Percentiles rank a stretch among this genome's conserved stretches.
phyloP scores from a whole-genome alignment of 2,113 vertebrate species.

The Mionectes macconnelli region DNA sequence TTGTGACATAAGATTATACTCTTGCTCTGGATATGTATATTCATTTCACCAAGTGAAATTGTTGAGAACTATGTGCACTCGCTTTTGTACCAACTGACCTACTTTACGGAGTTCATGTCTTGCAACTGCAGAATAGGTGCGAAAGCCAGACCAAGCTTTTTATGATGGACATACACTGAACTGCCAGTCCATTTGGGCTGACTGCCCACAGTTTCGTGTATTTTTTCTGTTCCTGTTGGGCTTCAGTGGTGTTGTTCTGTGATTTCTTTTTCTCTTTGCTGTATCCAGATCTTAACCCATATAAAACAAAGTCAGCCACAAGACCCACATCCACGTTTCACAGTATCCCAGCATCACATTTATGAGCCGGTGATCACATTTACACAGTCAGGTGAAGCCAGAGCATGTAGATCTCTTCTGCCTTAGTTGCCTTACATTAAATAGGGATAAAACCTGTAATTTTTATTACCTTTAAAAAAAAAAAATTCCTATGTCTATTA shows the following conservation, averaged over 20 bases:
- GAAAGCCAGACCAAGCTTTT: neutral
- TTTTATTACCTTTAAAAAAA: neutral
- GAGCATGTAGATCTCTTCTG: neutral
- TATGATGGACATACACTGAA: neutral
- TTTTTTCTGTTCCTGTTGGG: neutral
- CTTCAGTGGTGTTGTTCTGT: neutral
- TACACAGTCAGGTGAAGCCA: neutral
- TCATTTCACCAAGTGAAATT: constrained; percentile 1
- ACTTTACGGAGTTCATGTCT: neutral
- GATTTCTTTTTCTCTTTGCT: neutral
- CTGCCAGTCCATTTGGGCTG: fast-evolving
- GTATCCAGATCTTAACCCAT: neutral
- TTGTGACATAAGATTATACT: constrained; percentile 25
- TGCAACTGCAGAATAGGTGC: neutral
- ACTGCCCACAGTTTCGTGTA: neutral
- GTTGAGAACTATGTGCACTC: neutral
- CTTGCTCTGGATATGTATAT: constrained; percentile 30
- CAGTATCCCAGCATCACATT: neutral
- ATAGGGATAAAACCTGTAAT: neutral
- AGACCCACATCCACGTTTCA: neutral
- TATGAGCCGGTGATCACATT: no score
- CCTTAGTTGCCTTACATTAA: neutral
- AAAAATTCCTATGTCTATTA: neutral
- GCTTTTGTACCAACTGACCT: neutral
- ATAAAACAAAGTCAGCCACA: neutral